Conservation (phyloP, 2,797 vertebrate species). For the Phaenicophaeus curvirostris region DNA sequence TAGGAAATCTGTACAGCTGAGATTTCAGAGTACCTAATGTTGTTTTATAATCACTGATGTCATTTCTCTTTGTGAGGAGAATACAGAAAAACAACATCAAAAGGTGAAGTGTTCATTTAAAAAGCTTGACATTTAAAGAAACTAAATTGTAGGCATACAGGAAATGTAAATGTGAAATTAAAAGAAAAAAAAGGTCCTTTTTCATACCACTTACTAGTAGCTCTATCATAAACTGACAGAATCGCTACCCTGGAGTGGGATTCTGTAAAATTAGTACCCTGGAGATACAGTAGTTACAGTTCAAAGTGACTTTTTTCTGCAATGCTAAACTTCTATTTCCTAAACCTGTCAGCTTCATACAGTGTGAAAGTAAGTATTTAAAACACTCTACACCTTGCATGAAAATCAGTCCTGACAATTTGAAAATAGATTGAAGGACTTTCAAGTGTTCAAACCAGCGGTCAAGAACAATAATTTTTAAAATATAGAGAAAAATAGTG, state of each 20-base stretch:
- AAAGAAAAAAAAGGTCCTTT: not conserved
- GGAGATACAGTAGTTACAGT: constrained; percentile 4
- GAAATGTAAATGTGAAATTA: constrained; percentile 12
- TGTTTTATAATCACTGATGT: constrained; percentile 18
- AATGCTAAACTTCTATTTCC: not conserved
- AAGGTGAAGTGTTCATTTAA: not conserved
- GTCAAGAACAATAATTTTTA: not conserved
- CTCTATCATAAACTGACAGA: constrained; percentile 32
- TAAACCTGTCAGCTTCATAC: not conserved
- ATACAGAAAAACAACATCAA: not conserved
- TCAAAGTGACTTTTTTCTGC: constrained; percentile 44
- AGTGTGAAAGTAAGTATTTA: not conserved
- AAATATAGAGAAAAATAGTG: not conserved
- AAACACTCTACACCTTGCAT: not conserved
- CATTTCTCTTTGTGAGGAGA: constrained; percentile 1
- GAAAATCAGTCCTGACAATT: not conserved
- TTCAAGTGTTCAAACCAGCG: not conserved
- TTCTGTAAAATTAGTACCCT: constrained; percentile 25
- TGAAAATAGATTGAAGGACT: not conserved
- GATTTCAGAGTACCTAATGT: not conserved
- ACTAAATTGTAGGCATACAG: constrained; percentile 21
- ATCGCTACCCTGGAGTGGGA: not conserved
- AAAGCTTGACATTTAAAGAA: constrained; percentile 39
- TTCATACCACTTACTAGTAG: not conserved
- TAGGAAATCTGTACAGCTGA: not conserved